phyloP scores from a whole-genome alignment of 2,113 vertebrate species.

The Ursus arctos region DNA sequence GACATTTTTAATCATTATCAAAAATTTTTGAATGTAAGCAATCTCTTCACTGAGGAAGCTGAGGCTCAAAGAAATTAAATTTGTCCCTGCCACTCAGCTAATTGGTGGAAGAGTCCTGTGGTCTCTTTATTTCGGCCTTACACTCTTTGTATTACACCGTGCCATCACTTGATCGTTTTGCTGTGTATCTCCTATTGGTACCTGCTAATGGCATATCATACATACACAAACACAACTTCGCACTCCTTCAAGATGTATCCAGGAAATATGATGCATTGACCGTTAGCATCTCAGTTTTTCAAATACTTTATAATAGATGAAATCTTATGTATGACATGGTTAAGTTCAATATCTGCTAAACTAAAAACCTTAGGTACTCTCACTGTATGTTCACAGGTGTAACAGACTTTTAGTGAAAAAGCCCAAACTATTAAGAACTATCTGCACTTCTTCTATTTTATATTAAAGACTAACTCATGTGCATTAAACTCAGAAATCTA shows the following conservation, averaged over 20 bases:
- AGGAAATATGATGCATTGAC: not conserved
- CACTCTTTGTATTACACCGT: not conserved
- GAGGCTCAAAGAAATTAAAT: not conserved
- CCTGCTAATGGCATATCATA: not conserved
- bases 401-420: not conserved
- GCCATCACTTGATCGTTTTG: not conserved
- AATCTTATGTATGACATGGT: not conserved
- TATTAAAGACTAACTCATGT: constrained; percentile 3
- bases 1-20: constrained; percentile 1
- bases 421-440: not conserved
- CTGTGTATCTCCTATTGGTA: not conserved
- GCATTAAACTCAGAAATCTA: not conserved
- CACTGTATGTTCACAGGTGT: not conserved
- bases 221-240: not conserved
- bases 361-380: not conserved
- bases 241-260: not conserved
- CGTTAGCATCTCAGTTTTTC: not conserved
- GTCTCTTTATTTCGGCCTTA: not conserved
- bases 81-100: not conserved
- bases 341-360: not conserved
- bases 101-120: not conserved
- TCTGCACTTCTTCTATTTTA: not conserved
- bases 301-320: not conserved
- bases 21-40: not conserved
- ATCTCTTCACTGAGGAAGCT: not conserved